A percentile compares a stretch with the other conserved stretches of the same genome.
phyloP scores from a whole-genome alignment of 2,888 invertebrate genomes.

The Podabrus alpinus region DNA sequence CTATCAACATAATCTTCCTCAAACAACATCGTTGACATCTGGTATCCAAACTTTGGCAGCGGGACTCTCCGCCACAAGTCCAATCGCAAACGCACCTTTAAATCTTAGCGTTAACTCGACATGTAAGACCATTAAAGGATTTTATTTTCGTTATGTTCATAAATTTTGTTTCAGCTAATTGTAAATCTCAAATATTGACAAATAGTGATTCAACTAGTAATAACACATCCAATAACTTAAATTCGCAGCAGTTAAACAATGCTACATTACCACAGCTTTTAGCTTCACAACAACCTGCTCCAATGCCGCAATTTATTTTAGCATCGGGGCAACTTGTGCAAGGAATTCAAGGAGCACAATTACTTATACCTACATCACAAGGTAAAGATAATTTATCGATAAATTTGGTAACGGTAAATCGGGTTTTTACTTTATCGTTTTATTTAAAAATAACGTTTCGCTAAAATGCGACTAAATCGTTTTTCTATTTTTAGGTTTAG shows the following conservation, averaged over 20 bases:
- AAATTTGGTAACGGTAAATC: neutral
- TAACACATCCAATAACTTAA: slow-evolving; percentile 33
- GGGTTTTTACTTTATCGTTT: too few species aligned
- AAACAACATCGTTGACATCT: slow-evolving; percentile 63
- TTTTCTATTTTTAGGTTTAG: slow-evolving; percentile 70
- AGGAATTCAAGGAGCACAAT: slow-evolving; percentile 91
- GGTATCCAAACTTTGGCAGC: slow-evolving; percentile 64
- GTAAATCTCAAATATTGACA: slow-evolving; percentile 7
- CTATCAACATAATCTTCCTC: slow-evolving; percentile 67
- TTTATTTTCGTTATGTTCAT: neutral
- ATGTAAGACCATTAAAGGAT: slow-evolving; percentile 5
- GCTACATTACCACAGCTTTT: slow-evolving; percentile 61
- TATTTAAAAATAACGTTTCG: too few species aligned
- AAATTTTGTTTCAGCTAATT: neutral
- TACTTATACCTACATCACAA: slow-evolving; percentile 94
- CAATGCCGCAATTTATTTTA: slow-evolving; percentile 89
- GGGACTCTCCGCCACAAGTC: slow-evolving; percentile 58
- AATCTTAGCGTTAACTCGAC: slow-evolving; percentile 76
- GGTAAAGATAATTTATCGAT: slow-evolving; percentile 60
- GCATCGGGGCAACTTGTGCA: slow-evolving; percentile 91
- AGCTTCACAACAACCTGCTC: slow-evolving; percentile 63
- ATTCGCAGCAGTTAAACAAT: slow-evolving; percentile 57
- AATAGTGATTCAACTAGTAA: slow-evolving; percentile 34
- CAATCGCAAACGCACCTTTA: slow-evolving; percentile 76
- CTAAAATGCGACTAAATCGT: too few species aligned